Percentiles rank a stretch among this genome's conserved stretches.
These are phyloP conservation scores for Sinosuthora webbiana DNA, from an alignment of 2,113 vertebrate species.

Conservation along the genomic window DNA sequence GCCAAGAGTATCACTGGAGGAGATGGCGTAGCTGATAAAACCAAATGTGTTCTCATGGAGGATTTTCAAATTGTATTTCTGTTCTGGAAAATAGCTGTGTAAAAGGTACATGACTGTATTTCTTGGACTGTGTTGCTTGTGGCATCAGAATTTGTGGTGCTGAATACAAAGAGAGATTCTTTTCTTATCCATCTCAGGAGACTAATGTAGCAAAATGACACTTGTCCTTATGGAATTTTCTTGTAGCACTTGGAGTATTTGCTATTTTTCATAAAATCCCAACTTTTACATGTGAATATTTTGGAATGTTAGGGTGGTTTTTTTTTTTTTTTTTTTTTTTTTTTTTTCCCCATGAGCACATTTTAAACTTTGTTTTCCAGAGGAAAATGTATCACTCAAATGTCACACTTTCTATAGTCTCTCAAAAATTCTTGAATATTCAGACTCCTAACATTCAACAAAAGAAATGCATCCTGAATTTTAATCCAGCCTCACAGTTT, in stretches of 20 bases:
- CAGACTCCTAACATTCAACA: background rate
- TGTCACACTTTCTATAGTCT: background rate
- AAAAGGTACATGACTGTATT: background rate
- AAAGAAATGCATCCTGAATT: background rate
- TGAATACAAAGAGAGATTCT: background rate
- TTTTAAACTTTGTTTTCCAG: background rate
- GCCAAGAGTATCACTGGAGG: background rate
- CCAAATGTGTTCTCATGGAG: background rate
- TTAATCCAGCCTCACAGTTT: background rate
- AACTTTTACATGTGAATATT: background rate
- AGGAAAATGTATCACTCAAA: background rate
- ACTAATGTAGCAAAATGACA: background rate
- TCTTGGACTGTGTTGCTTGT: background rate
- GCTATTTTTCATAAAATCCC: background rate
- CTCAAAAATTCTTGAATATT: background rate
- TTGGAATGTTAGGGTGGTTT: background rate
- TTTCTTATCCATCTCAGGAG: background rate
- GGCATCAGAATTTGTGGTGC: background rate
- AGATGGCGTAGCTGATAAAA: background rate
- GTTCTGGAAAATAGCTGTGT: background rate
- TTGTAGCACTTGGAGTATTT: background rate
- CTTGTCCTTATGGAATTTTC: background rate
- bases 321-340: background rate
- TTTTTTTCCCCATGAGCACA: background rate
- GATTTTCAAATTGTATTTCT: background rate